Base-by-base conservation (phyloP, 2,797 vertebrate genomes). In the Neopelma chrysocephalum region DNA sequence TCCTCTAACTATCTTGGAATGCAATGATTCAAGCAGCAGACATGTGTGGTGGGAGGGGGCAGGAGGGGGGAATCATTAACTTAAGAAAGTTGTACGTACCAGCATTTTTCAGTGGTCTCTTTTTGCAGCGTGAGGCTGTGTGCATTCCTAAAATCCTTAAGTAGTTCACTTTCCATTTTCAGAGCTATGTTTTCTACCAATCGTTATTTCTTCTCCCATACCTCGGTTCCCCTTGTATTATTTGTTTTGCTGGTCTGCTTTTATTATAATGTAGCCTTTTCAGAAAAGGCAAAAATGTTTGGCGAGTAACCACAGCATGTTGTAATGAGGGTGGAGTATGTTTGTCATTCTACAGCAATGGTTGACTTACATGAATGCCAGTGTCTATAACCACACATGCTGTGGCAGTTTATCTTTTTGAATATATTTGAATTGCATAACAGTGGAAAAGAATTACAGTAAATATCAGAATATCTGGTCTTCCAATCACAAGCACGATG, bases 301-400 rank as follows among this genome's bases (percentile, higher is more conserved):
- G 96, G 93, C 91, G 93, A 40, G 82, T 64, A 87, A 95, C 79
- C 40, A 42, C 76, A 71, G 69, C 85, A 11, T 94, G 92, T 90
- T 97, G 96, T 96, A 95, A 96, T 93, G 95, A 97, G 97, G 96
- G 94, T 93, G 96, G 96, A 95, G 92, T 58, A 23, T 79, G 80
- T 96, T 94, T 97, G 95, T 89, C 54, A 36, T 94, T 91, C 82
- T 97, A 64, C 90, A 70, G 91, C 87, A 83, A 31, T 95, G 85
- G 68, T 89, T 96, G 88, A 91, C 95, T 96, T 96, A 40, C 27
- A 32, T 80, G 76, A 91, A 62, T 94, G 82, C 70, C 53, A 85
- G 57, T 62, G 76, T 88, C 82, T 89, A 66, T 73, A 95, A 77
- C 80, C 62, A 56, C 94, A 66, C 51, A 60, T 69, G 75, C 73